Base-by-base conservation (phyloP, 1,140 invertebrate species). In the Nasonia longicornis region DNA sequence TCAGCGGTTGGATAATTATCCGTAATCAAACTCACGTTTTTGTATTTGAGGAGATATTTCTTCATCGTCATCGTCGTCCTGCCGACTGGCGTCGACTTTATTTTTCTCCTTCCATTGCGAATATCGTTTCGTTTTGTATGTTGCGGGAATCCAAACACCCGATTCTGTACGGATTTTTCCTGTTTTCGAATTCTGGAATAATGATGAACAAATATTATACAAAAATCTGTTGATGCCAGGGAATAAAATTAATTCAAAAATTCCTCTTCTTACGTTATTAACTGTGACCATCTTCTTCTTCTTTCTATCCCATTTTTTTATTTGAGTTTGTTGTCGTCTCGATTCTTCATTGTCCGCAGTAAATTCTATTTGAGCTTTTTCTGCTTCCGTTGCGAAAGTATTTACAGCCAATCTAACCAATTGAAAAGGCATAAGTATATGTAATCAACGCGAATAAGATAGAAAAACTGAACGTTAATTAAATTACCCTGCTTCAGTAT, bases 141-240 rank as follows among this genome's bases (percentile, higher is more conserved):
- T 95, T 0, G 98, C 97, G 3, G 97, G 94, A 85, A 99, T 98
- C 94, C 96, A 97, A 1, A 93, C 94, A 12, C 98, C 98, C 77
- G 96, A 97, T 91, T 99, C 98, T 3, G 98, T 99, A 83, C 94
- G 95, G 83, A 99, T 98, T 91, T 97, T 97, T 71, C 94, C 95
- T 26, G 91, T 89, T 82, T 94, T 94, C 2, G 90, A 87, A 87
- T 95, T 92, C 89, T 92, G 81, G 69, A 86, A 87, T 58, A 81
- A 45, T 42, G 83, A 48, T 52, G n/a, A 67, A 67, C 67, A 79
- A 11, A 80, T 78, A 77, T 67, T 38, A 77, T 42, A 26, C 45
- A 69, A 42, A 26, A 38, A 29, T 63, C n/a, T 48, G 64, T 77
- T 45, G 22, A n/a, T 69, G 4, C 3, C 10, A 12, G 22, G 0